These are phyloP conservation scores for Endotricha flammealis DNA, from an alignment of 2,888 invertebrate species.

Conservation along the genomic window DNA sequence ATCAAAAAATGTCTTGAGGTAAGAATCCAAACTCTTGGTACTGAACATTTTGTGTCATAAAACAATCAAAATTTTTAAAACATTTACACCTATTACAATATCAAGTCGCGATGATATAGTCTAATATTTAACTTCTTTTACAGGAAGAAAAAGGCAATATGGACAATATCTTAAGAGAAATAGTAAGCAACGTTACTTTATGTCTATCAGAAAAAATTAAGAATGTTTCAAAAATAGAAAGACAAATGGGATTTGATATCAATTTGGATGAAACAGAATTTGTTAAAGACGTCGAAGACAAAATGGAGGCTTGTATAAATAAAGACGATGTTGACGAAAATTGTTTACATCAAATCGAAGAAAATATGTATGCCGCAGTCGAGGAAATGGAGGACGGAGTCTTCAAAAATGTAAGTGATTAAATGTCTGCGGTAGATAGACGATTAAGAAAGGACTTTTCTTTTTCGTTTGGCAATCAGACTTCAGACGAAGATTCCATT, in stretches of 20 bases:
- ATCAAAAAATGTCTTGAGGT: conserved; percentile 39
- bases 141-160: conserved; percentile 34
- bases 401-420: conserved; percentile 37
- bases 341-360: conserved; percentile 31
- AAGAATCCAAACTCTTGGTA: too few relatives aligned
- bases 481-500: too few relatives aligned
- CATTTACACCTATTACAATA: too few relatives aligned
- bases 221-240: conserved; percentile 20
- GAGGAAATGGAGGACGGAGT: conserved; percentile 28
- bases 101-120: not conserved
- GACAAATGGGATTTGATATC: conserved; percentile 11
- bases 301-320: conserved; percentile 29
- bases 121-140: conserved; percentile 15
- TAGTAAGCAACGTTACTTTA: conserved; percentile 26
- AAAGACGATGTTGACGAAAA: conserved; percentile 26
- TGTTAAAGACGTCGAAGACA: conserved; percentile 27
- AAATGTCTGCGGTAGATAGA: too few relatives aligned
- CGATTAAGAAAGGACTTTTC: too few relatives aligned
- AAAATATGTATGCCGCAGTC: conserved; percentile 29
- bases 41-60: too few relatives aligned
- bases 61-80: too few relatives aligned
- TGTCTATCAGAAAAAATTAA: conserved; percentile 33
- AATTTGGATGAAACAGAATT: conserved; percentile 32
- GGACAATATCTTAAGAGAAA: conserved; percentile 26
- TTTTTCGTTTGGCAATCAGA: too few relatives aligned